phyloP scores from a whole-genome alignment of 2,113 vertebrate species.

The Silurus meridionalis region DNA sequence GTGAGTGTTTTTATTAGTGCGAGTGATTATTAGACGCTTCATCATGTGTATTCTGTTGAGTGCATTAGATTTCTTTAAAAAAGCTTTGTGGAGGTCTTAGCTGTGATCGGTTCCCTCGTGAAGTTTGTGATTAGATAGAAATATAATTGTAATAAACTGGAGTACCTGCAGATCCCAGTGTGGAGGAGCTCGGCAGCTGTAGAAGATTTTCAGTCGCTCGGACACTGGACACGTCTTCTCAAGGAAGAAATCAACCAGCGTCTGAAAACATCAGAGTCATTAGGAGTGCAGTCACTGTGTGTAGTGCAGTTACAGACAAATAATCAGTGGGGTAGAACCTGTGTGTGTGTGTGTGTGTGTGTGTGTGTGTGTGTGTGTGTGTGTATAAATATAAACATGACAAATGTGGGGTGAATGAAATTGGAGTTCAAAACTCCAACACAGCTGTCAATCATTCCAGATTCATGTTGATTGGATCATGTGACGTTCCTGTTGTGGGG shows the following conservation, averaged over 20 bases:
- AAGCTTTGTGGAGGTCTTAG: no score
- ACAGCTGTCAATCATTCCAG: neutral
- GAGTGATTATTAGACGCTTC: no score
- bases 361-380: no score
- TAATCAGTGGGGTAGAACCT: neutral
- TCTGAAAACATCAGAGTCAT: conserved; percentile 53
- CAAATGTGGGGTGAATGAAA: neutral
- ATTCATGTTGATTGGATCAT: neutral
- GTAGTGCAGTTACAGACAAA: neutral
- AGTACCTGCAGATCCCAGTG: conserved; percentile 87
- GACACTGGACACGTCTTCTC: conserved; percentile 71
- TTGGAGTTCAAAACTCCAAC: neutral
- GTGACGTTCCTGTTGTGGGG: neutral
- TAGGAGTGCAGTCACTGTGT: neutral
- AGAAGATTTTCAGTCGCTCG: conserved; percentile 93
- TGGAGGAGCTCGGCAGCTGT: conserved; percentile 85
- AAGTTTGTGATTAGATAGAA: neutral
- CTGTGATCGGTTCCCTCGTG: no score
- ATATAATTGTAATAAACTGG: no score
- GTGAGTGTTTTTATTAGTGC: no score
- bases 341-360: no score
- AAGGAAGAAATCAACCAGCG: conserved; percentile 87
- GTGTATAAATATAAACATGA: neutral
- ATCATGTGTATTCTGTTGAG: no score
- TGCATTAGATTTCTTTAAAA: no score